These are phyloP conservation scores for Anastrepha obliqua DNA, from an alignment of 1,140 invertebrate genomes.

Conservation along the genomic window DNA sequence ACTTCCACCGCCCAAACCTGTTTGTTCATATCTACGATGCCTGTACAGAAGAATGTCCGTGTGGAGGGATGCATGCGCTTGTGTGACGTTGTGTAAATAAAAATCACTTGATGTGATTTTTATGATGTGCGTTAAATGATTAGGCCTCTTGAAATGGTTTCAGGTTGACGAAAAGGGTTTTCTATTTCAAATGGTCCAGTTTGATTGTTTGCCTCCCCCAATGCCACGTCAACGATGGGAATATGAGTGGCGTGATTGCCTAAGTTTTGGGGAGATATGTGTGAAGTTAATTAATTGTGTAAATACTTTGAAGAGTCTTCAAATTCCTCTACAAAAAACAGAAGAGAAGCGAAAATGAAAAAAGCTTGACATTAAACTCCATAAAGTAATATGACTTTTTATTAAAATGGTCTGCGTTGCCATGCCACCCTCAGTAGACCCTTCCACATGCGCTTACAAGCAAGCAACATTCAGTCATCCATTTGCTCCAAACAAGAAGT, in stretches of 20 bases:
- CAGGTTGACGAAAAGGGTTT: constrained; percentile 26
- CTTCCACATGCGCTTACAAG: not conserved
- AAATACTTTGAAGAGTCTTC: constrained; percentile 23
- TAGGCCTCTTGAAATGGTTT: constrained; percentile 49
- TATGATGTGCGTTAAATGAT: constrained; percentile 52
- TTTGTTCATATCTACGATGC: not conserved
- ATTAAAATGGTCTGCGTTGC: no score
- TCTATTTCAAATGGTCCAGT: constrained; percentile 23
- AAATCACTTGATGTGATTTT: constrained; percentile 50
- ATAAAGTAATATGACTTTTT: not conserved
- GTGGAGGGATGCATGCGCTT: not conserved
- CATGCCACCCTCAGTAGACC: not conserved
- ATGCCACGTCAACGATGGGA: not conserved
- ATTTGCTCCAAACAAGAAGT: not conserved
- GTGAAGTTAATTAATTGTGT: constrained; percentile 46
- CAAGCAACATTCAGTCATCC: not conserved
- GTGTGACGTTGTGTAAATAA: constrained; percentile 7
- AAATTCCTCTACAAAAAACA: not conserved
- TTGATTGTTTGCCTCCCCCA: not conserved
- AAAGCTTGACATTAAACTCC: not conserved
- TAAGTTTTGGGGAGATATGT: not conserved
- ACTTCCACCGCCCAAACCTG: not conserved
- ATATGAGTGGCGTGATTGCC: not conserved
- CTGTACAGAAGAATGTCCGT: not conserved
- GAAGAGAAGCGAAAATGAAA: not conserved